Evolutionary conservation across 1,140 invertebrate genomes (phyloP).

Genomic region (Pseudomyrmex pallidus): DNA sequence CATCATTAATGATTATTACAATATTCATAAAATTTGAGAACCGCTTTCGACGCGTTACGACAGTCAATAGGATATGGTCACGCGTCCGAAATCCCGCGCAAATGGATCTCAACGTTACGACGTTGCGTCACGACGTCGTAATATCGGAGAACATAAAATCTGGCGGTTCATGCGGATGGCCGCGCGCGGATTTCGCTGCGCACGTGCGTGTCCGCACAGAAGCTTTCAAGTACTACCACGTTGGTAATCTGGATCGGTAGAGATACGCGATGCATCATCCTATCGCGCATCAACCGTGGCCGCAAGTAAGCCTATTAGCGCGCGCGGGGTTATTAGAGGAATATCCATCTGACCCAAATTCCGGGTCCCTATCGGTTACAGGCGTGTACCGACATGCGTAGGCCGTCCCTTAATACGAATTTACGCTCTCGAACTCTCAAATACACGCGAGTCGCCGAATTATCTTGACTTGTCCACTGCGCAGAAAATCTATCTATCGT

Average conservation of each 20-base stretch:
- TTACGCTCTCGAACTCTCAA: conserved; percentile 66
- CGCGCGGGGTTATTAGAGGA: conserved; percentile 66
- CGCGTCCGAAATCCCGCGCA: too few relatives aligned
- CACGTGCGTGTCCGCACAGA: conserved; percentile 47
- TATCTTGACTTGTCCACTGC: conserved; percentile 6
- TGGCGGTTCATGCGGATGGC: conserved; percentile 13
- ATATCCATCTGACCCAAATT: conserved; percentile 71
- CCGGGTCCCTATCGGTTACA: conserved; percentile 47
- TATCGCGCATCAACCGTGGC: conserved; percentile 61
- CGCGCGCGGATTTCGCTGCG: conserved; percentile 29
- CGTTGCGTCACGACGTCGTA: not conserved
- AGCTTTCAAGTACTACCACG: conserved; percentile 62
- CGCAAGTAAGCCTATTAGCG: conserved; percentile 74
- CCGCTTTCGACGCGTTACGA: not conserved
- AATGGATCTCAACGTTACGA: conserved; percentile 28
- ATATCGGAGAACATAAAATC: conserved; percentile 24
- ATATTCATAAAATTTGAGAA: not conserved
- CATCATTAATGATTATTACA: too few relatives aligned
- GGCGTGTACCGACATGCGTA: conserved; percentile 35
- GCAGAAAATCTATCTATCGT: not conserved
- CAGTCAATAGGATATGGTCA: not conserved
- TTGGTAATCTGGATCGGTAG: conserved; percentile 69
- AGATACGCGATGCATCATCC: conserved; percentile 69
- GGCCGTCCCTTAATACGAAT: conserved; percentile 70
- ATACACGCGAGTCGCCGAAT: not conserved